Conservation (phyloP, 2,888 invertebrate species). For the Amblyjoppa fuscipennis region DNA sequence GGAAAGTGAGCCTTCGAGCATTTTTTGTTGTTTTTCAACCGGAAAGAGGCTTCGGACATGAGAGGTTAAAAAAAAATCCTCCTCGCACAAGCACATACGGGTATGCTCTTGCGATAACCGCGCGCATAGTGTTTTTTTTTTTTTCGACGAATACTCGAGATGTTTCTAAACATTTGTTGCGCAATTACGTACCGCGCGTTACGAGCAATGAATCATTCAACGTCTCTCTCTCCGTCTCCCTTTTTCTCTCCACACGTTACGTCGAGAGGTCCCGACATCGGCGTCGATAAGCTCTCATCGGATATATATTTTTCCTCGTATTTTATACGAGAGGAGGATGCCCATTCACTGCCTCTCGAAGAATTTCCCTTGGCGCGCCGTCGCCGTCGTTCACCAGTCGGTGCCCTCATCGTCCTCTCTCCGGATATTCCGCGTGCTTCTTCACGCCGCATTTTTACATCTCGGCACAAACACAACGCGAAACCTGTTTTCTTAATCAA, state of each 20-base stretch:
- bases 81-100: background rate
- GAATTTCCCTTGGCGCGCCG: slow-evolving; percentile 59
- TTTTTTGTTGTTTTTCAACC: too few relatives aligned
- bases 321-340: slow-evolving; percentile 43
- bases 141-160: slow-evolving; percentile 27
- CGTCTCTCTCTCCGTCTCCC: slow-evolving; percentile 15
- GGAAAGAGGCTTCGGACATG: too few relatives aligned
- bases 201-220: slow-evolving; percentile 56
- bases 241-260: background rate
- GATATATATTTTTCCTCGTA: slow-evolving; percentile 33
- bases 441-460: slow-evolving; percentile 40
- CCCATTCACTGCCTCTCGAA: slow-evolving; percentile 65
- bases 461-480: slow-evolving; percentile 58
- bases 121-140: background rate
- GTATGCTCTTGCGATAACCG: background rate
- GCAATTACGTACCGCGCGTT: slow-evolving; percentile 32
- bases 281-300: slow-evolving; percentile 54
- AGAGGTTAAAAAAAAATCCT: background rate
- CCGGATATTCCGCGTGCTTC: slow-evolving; percentile 50
- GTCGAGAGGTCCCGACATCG: slow-evolving; percentile 38
- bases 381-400: slow-evolving; percentile 31
- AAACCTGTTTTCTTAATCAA: slow-evolving; percentile 69
- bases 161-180: slow-evolving; percentile 51
- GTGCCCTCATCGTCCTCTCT: slow-evolving; percentile 35
- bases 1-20: too few relatives aligned